phyloP scores from a whole-genome alignment of 2,888 invertebrate genomes.

The Achlya flavicornis region DNA sequence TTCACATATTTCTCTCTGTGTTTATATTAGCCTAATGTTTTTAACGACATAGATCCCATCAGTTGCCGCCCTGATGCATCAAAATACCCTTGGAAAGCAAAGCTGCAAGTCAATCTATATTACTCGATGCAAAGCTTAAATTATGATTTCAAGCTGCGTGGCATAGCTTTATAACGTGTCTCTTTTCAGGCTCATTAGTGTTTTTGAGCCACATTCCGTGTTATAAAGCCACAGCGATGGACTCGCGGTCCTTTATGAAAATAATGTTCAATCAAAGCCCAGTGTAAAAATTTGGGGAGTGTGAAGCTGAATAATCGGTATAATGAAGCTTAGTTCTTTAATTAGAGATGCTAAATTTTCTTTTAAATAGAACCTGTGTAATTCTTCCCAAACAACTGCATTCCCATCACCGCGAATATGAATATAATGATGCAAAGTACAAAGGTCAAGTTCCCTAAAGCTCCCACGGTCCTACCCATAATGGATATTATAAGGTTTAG shows the following conservation, averaged over 20 bases:
- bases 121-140: slow-evolving; percentile 82
- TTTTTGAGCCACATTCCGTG: slow-evolving; percentile 65
- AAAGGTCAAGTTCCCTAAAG: slow-evolving; percentile 97
- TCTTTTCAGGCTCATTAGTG: slow-evolving; percentile 53
- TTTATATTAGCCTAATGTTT: slow-evolving; percentile 21
- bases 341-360: slow-evolving; percentile 80
- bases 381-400: slow-evolving; percentile 96
- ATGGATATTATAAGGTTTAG: slow-evolving; percentile 97
- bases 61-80: slow-evolving; percentile 73
- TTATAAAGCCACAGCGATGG: slow-evolving; percentile 79
- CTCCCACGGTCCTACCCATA: slow-evolving; percentile 97
- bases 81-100: slow-evolving; percentile 78
- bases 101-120: slow-evolving; percentile 82
- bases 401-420: slow-evolving; percentile 98
- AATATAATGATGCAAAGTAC: slow-evolving; percentile 98
- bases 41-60: slow-evolving; percentile 80
- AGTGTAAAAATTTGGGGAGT: slow-evolving; percentile 79
- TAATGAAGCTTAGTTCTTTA: slow-evolving; percentile 76
- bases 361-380: slow-evolving; percentile 88
- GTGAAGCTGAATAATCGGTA: slow-evolving; percentile 78
- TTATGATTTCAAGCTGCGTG: slow-evolving; percentile 81
- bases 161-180: slow-evolving; percentile 80
- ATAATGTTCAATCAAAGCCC: slow-evolving; percentile 80
- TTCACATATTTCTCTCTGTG: slow-evolving; percentile 42
- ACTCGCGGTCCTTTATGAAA: slow-evolving; percentile 71